A percentile compares a stretch with the other conserved stretches of the same genome.
phyloP scores from a whole-genome alignment of 2,888 invertebrate species.

The Ischnus inquisitorius region DNA sequence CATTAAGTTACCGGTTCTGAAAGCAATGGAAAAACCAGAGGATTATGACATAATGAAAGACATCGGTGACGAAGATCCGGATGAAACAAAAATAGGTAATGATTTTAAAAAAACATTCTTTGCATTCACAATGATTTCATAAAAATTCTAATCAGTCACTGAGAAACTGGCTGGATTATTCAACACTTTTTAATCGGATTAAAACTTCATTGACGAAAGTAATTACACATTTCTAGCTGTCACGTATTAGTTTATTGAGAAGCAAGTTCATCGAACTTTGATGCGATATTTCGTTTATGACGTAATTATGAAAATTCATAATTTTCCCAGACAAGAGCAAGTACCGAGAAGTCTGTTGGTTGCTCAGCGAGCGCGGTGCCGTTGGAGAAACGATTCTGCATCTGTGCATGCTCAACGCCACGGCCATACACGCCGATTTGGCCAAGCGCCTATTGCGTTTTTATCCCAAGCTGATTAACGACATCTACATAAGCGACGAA shows the following conservation, averaged over 20 bases:
- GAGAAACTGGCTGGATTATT: background rate
- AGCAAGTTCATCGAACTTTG: background rate
- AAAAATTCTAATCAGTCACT: background rate
- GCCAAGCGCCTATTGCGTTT: constrained; percentile 96
- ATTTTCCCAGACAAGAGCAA: constrained; percentile 80
- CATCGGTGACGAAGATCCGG: constrained; percentile 86
- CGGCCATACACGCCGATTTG: constrained; percentile 96
- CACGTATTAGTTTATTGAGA: background rate
- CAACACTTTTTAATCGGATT: background rate
- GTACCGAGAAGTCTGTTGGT: constrained; percentile 96
- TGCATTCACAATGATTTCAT: background rate
- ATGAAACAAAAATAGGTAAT: constrained; percentile 82
- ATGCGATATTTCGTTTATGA: background rate
- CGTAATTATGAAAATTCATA: background rate
- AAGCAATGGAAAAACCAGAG: constrained; percentile 93
- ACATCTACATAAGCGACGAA: constrained; percentile 98
- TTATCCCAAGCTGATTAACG: constrained; percentile 98
- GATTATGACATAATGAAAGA: constrained; percentile 94
- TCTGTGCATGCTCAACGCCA: constrained; percentile 96
- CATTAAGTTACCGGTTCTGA: constrained; percentile 90
- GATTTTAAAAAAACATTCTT: background rate
- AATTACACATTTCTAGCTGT: too few species aligned
- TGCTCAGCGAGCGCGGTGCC: constrained; percentile 95
- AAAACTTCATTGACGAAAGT: background rate
- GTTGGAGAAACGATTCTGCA: constrained; percentile 98